Evolutionary conservation across 2,113 vertebrate genomes (phyloP), one percentile per base, ranked within the genome.

Genomic region (Corythaixoides concolor): DNA sequence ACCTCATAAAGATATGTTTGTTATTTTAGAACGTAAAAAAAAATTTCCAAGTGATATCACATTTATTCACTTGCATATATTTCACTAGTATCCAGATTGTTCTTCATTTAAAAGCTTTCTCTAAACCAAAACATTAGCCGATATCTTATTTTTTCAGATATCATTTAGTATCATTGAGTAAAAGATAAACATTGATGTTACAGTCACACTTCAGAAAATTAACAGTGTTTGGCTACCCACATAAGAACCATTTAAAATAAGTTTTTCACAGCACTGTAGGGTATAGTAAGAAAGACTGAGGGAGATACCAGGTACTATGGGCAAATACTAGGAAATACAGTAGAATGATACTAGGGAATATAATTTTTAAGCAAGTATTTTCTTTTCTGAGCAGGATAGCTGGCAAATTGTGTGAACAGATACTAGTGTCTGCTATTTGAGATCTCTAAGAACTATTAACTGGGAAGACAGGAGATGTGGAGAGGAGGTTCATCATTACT

Each of bases 11-110:
- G 21, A 93, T 17, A 50, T 86, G 72, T 63, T 96, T 89, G 90
- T 93, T 95, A 66, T 86, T 94, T 91, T 49, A n/a, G 67, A 81
- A 79, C 45, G 64, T 58, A 3, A 76, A 86, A 86, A 89, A 73
- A 4, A 1, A n/a, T n/a, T 7, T 59, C 9, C 41, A 47, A 82
- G 49, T 50, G 15, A 21, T 60, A 68, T 28, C 50, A 20, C 27
- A 53, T 73, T 94, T 96, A 85, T 85, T 85, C 75, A 45, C 55
- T 79, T 79, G 23, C 11, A 16, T 69, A 53, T 53, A 76, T n/a
- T 73, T 80, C 4, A 1, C 27, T 26, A 68, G 16, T 22, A 33
- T 73, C 23, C 17, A 33, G 14, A 83, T 12, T 73, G 24, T 49
- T 78, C 74, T 87, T 89, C 9, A 64, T 66, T 88, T 64, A 23